A percentile compares a stretch with the other conserved stretches of the same genome.
Conservation (phyloP, 2,888 invertebrate genomes). For the Argyresthia albistria region DNA sequence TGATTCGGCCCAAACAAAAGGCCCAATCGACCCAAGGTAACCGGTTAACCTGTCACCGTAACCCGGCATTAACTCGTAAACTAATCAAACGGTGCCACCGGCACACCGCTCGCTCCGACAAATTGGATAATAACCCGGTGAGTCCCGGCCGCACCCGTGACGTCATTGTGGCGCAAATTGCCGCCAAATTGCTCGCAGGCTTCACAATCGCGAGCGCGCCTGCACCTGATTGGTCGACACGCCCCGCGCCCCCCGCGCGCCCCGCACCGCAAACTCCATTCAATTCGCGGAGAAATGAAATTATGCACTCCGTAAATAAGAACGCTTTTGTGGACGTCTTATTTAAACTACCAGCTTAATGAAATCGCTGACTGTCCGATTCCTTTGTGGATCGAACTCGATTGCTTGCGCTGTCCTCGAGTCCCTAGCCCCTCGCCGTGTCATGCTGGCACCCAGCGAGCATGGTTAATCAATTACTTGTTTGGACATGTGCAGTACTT, state of each 20-base stretch:
- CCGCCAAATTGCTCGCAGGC: constrained; percentile 61
- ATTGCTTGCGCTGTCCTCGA: too few relatives aligned
- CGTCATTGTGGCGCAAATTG: constrained; percentile 63
- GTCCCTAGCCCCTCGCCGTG: too few relatives aligned
- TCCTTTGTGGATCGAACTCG: not conserved
- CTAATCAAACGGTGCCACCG: constrained; percentile 61
- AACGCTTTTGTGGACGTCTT: constrained; percentile 41
- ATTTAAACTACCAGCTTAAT: constrained; percentile 38
- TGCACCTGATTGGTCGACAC: constrained; percentile 65
- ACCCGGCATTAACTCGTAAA: constrained; percentile 50
- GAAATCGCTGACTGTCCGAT: constrained; percentile 22
- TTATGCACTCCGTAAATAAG: constrained; percentile 64
- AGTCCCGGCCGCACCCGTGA: constrained; percentile 26
- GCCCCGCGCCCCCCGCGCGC: constrained; percentile 26
- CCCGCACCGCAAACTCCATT: constrained; percentile 23
- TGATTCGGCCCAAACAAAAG: too few relatives aligned
- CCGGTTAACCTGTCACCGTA: constrained; percentile 21
- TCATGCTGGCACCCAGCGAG: constrained; percentile 5
- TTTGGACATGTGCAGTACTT: constrained; percentile 17
- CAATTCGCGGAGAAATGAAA: constrained; percentile 49
- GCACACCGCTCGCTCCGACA: constrained; percentile 31
- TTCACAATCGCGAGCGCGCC: constrained; percentile 45
- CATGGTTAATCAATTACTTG: constrained; percentile 17
- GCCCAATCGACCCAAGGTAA: too few relatives aligned
- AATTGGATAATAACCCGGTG: constrained; percentile 67